Evolutionary conservation across 2,888 invertebrate species (phyloP), one percentile per base, ranked within the genome.

Genomic region (Elysia crispata): DNA sequence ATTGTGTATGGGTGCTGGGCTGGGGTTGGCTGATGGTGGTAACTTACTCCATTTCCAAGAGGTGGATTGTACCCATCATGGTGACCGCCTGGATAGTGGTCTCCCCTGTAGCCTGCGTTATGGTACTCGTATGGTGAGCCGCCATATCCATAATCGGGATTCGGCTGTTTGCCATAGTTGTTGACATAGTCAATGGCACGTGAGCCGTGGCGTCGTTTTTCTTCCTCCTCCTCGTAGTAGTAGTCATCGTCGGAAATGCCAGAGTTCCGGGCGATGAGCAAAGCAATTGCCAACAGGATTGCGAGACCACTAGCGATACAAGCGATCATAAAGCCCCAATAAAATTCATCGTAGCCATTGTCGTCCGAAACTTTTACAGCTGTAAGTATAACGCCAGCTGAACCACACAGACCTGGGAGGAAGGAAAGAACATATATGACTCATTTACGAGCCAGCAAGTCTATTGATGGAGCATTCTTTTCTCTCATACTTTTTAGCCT

Each of bases 301-400:
- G 76, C 64, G 18, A 80, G 76, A 6, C 80, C 80, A 25, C 49
- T 70, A 18, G 80, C 18, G 49, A 80, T 80, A 54, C 76, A 76
- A 50, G 80, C 80, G 13, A 80, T 18, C 57, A 76, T 72, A 66
- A 50, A 80, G n/a, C 80, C 80, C 80, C 80, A 80, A 28, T 41
- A 50, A 70, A 72, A 80, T 8, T 41, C 15, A 3, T 33, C 5
- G 20, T 0, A 1, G 0, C 18, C 1, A 11, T 23, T 3, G 41
- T 33, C 15, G 23, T n/a, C n/a, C 8, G 67, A 54, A 5, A 20
- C 30, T n/a, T 79, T 73, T 0, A 80, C 54, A 20, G 80, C 76
- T 30, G 62, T 62, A 1, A 54, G 31, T 28, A 80, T 80, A 6
- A 80, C 80, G 50, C 80, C 80, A 31, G 54, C 80, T 13, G 76